Conservation (phyloP, 2,888 invertebrate genomes). For the Herminia tarsipennalis region DNA sequence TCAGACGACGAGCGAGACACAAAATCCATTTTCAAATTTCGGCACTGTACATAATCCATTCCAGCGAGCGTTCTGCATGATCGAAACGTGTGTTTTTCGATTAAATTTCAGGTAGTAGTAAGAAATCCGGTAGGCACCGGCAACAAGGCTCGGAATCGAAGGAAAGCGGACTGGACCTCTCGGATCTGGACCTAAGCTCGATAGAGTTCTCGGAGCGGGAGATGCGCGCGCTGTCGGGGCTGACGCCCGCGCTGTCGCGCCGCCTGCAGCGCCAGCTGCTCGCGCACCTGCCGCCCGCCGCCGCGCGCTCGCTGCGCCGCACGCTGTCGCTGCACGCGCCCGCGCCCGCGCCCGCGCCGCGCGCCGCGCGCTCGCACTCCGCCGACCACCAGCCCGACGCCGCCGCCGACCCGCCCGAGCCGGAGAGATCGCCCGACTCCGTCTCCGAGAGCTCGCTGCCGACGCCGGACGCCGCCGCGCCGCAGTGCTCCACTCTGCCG, state of each 20-base stretch:
- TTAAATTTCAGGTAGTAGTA: slow-evolving; percentile 82
- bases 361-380: slow-evolving; percentile 63
- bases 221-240: slow-evolving; percentile 87
- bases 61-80: slow-evolving; percentile 83
- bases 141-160: slow-evolving; percentile 48
- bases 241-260: slow-evolving; percentile 90
- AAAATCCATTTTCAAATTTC: slow-evolving; percentile 27
- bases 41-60: slow-evolving; percentile 79
- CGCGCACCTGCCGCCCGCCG: slow-evolving; percentile 89
- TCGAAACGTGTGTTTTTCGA: slow-evolving; percentile 84
- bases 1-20: slow-evolving; percentile 32
- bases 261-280: slow-evolving; percentile 90
- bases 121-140: slow-evolving; percentile 71
- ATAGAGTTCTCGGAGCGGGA: slow-evolving; percentile 89
- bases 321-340: slow-evolving; percentile 84
- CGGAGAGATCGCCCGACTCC: slow-evolving; percentile 3
- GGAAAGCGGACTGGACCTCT: slow-evolving; percentile 80
- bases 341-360: slow-evolving; percentile 44
- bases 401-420: slow-evolving; percentile 28
- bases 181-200: slow-evolving; percentile 88
- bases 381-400: slow-evolving; percentile 36
- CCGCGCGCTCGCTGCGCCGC: slow-evolving; percentile 88
- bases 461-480: slow-evolving; percentile 36
- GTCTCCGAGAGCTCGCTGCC: neutral
- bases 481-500: slow-evolving; percentile 66